Base-by-base conservation (phyloP, 2,113 vertebrate species). In the Heterochromis multidens region DNA sequence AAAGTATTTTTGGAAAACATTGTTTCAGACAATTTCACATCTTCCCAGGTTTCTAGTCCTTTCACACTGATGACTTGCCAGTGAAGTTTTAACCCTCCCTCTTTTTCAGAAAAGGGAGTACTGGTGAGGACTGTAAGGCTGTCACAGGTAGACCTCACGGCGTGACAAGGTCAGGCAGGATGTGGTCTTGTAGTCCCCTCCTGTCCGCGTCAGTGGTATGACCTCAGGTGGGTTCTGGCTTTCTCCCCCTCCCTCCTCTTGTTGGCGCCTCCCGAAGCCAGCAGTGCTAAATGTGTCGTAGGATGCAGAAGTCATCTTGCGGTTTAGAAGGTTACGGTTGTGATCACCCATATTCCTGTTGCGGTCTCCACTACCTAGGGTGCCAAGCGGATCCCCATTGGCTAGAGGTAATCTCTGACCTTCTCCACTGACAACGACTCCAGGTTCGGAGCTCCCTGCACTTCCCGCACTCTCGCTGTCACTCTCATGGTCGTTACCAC, bases 221-320 rank as follows among this genome's bases (percentile, higher is more conserved):
- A 96, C 95, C 91, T 96, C 96, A 0, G 93, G 79, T 54, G 93
- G 85, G 76, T 92, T 94, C 87, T 94, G 92, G 87, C 93, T 88
- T 61, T 92, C 94, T 72, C 92, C 90, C 59, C 89, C 94, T 31
- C 95, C 95, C 86, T 95, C 95, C 12, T 94, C 95, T 4, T 46
- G 94, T 59, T 93, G 94, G 84, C 94, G 89, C 83, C 93, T 88
- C 27, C 94, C 96, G 1, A 96, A 95, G 72, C 95, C 94, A 4
- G 95, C 95, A 33, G 95, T 95, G 94, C 95, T 96, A 70, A 96
- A 96, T 0, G 96, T 96, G 93, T 96, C 96, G 17, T 96, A 96
- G 83, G 96, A 96, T 1, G 96, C 95, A 0, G 96, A 96, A 25
- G 96, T 96, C 95, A 96, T 96, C 92, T 96, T 96, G 56, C 96